Conservation (phyloP, 1,140 invertebrate species). For the Trichonephila inaurata region DNA sequence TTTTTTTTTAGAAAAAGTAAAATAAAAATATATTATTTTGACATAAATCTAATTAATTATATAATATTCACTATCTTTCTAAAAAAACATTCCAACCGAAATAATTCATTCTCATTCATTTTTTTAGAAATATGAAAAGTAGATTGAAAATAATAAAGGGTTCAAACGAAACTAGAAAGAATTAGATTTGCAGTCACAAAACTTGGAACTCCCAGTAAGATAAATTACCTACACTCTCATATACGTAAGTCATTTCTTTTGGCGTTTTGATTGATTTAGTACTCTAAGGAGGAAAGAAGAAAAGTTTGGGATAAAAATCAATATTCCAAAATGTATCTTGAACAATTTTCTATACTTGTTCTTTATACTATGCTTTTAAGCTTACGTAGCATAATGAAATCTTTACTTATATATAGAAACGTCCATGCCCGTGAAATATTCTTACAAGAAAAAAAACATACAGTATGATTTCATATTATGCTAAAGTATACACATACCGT, state of each 20-base stretch:
- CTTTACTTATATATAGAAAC: conserved; percentile 22
- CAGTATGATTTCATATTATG: not conserved
- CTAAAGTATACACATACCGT: not conserved
- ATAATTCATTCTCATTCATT: too few relatives aligned
- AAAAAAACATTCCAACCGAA: too few relatives aligned
- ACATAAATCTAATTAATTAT: too few relatives aligned
- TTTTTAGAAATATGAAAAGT: too few relatives aligned
- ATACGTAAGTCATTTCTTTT: not conserved
- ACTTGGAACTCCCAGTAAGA: not conserved
- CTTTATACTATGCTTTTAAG: not conserved
- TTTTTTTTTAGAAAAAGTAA: too few relatives aligned
- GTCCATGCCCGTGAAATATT: not conserved
- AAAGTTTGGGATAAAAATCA: not conserved
- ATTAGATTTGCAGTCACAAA: not conserved
- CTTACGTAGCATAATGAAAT: conserved; percentile 23
- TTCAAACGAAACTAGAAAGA: too few relatives aligned
- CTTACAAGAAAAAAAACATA: not conserved
- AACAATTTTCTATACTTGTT: not conserved
- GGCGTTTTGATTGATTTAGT: not conserved
- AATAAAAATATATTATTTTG: too few relatives aligned
- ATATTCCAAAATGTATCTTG: not conserved
- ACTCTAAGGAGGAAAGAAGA: not conserved
- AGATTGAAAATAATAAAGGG: too few relatives aligned
- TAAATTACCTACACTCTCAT: not conserved
- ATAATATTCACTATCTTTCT: too few relatives aligned